Evolutionary conservation across 2,797 vertebrate genomes (phyloP).

Genomic region (Enteromius anoplus): DNA sequence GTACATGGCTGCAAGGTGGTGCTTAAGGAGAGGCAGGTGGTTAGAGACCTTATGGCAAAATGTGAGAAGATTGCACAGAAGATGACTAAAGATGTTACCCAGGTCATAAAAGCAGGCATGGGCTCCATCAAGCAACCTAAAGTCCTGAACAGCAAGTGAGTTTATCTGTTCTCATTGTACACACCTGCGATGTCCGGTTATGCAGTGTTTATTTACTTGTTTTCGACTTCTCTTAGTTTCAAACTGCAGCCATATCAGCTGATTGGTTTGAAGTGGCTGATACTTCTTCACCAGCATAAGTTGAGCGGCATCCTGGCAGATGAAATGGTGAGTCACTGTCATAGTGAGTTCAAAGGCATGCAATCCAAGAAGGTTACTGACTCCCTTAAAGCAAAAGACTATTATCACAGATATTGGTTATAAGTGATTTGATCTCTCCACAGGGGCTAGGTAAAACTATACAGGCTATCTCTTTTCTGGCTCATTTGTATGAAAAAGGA

Average conservation of each 20-base stretch:
- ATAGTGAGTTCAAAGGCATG: neutral
- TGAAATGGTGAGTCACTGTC: conserved; percentile 89
- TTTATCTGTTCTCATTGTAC: neutral
- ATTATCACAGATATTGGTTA: neutral
- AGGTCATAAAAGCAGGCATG: conserved; percentile 80
- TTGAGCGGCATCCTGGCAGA: conserved; percentile 96
- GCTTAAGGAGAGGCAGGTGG: conserved; percentile 88
- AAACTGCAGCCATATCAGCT: conserved; percentile 93
- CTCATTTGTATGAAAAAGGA: conserved; percentile 86
- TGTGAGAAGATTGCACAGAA: conserved; percentile 91
- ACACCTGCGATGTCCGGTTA: neutral
- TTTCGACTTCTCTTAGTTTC: conserved; percentile 74
- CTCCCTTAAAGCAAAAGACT: conserved; percentile 2
- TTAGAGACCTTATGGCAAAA: conserved; percentile 91
- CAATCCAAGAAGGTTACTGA: neutral
- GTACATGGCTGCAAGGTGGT: conserved; percentile 87
- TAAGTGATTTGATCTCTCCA: conserved; percentile 66
- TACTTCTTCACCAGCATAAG: conserved; percentile 88
- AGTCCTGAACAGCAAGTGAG: conserved; percentile 87
- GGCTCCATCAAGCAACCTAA: conserved; percentile 82
- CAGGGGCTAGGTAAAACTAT: conserved; percentile 98
- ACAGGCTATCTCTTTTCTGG: conserved; percentile 95
- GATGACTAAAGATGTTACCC: conserved; percentile 86
- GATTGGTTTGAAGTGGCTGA: conserved; percentile 95
- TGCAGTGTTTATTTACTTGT: neutral